A percentile compares a stretch with the other conserved stretches of the same genome.
Evolutionary conservation across 2,797 vertebrate species (phyloP).

Genomic region (Anniella stebbinsi): DNA sequence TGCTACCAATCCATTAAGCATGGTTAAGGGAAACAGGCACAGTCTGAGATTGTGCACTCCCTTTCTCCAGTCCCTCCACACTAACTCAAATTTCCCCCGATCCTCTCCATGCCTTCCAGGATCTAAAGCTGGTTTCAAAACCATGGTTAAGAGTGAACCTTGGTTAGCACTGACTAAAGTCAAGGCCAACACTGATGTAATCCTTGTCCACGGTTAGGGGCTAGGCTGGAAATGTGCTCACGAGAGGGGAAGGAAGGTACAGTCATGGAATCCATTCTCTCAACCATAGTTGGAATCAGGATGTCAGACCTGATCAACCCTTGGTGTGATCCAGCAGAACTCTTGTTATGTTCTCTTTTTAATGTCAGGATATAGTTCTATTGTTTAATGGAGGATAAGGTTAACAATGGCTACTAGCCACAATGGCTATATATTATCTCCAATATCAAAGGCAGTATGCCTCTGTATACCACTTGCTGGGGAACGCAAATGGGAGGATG

Average conservation of each 20-base stretch:
- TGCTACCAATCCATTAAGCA: background rate
- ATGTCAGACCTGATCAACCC: background rate
- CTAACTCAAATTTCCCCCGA: background rate
- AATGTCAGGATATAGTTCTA: too few relatives aligned
- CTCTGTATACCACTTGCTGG: background rate
- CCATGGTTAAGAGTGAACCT: background rate
- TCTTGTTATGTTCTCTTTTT: background rate
- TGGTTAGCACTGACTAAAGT: background rate
- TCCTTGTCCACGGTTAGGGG: background rate
- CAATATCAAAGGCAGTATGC: background rate
- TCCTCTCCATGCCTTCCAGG: background rate
- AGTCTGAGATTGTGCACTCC: background rate
- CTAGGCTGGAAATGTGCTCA: background rate
- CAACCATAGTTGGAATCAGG: background rate
- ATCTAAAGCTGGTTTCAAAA: background rate
- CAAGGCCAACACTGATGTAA: background rate
- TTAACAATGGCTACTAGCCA: background rate
- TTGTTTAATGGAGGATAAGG: too few relatives aligned
- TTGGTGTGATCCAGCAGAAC: background rate
- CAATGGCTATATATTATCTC: background rate
- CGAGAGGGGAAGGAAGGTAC: background rate
- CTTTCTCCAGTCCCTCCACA: background rate
- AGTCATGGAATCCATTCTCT: background rate
- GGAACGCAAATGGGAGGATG: background rate
- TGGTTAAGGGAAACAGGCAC: background rate